Evolutionary conservation across 1,140 invertebrate species (phyloP), one percentile per base, ranked within the genome.

Genomic region (Glossosoma conforme): DNA sequence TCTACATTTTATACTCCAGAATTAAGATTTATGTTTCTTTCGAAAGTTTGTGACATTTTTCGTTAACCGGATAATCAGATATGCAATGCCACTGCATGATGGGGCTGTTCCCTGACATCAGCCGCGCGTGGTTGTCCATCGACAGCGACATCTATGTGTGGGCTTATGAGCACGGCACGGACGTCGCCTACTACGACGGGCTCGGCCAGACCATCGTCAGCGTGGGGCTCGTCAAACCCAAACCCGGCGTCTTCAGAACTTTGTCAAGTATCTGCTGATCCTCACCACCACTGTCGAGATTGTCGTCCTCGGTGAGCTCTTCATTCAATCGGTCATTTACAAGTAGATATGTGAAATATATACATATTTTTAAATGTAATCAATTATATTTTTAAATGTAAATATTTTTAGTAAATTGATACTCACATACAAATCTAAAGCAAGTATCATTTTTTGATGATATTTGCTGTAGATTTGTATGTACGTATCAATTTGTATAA

Each of bases 71-170:
- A 19, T 28, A 21, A 43, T 52, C 62, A 92, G 89, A 90, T 77
- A 86, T 93, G 76, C 91, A 95, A 71, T 93, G 87, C 60, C 91
- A 95, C 65, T 96, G 91, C 66, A 84, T 90, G 72, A 97, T 97
- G 89, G 96, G 96, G 4, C 69, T 98, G 4, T 97, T 98, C 75
- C 87, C 93, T 47, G 93, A 96, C 67, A 96, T 99, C 58, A 87
- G 85, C 19, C 79, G 96, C 65, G 95, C 95, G 0, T 99, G 95
- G 94, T 69, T 99, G 14, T 92, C 93, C 18, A 93, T 99, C 62
- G 97, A 99, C 64, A 97, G 90, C 63, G 93, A 97, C 75, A 91
- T 99, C 59, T 99, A 97, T 77, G 80, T 98, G 1, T 97, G 93
- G 93, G 87, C 88, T 32, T 97, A 91, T 76, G 89, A 93, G 70